A percentile compares a stretch with the other conserved stretches of the same genome.
Conservation (phyloP, 2,113 vertebrate genomes). For the Ivindomyrus marchei region DNA sequence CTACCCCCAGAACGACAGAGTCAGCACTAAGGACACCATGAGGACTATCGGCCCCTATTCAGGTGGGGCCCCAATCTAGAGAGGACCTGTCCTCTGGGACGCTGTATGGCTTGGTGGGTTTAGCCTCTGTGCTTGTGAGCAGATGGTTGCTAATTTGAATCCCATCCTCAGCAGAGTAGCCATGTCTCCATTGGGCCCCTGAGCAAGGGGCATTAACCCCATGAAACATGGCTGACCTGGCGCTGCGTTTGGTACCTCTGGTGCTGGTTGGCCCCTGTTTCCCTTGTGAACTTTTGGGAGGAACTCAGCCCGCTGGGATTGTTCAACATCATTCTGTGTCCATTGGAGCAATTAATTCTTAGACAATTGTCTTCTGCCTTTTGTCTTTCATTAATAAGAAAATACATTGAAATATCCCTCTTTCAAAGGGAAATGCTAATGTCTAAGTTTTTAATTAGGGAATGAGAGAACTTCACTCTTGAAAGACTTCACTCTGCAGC, state of each 20-base stretch:
- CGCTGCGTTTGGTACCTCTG: not conserved
- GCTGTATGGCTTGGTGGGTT: not conserved
- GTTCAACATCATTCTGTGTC: not conserved
- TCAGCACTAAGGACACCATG: slow-evolving; percentile 62
- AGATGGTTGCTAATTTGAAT: not conserved
- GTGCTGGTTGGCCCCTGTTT: not conserved
- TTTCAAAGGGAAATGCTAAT: not conserved
- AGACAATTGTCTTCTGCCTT: not conserved
- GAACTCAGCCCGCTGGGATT: not conserved
- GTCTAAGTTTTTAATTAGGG: not conserved
- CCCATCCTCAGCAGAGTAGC: not conserved
- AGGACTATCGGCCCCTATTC: slow-evolving; percentile 69
- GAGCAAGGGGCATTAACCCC: not conserved
- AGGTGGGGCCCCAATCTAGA: slow-evolving; percentile 46
- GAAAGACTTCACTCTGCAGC: not conserved
- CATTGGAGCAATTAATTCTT: not conserved
- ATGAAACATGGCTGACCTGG: not conserved
- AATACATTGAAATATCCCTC: not conserved
- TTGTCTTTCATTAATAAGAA: not conserved
- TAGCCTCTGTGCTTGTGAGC: not conserved
- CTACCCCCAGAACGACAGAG: slow-evolving; percentile 68
- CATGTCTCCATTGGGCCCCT: not conserved
- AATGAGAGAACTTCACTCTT: not conserved
- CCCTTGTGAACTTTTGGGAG: not conserved
- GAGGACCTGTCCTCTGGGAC: not conserved